Base-by-base conservation (phyloP, 2,113 vertebrate species). In the Gymnorhina tibicen region DNA sequence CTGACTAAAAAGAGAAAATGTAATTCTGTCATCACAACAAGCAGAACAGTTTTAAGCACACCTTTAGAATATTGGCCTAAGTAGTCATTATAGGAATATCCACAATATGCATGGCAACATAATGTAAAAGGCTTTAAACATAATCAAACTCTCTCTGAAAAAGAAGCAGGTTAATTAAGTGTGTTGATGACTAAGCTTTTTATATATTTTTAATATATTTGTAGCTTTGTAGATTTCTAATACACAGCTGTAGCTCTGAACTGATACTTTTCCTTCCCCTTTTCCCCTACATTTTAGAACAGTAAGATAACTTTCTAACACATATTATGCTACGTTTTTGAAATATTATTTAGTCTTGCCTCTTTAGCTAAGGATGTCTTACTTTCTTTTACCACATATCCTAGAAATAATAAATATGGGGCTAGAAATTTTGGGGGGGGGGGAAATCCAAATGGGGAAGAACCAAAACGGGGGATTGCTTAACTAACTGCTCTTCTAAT, bases 351-450 rank as follows among this genome's bases (percentile, higher is more conserved):
- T n/a, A 41, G 9, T 33, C 13, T 33, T 17, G 12, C 28, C 16
- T 77, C 22, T 62, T 60, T 49, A 26, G 16, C 27, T 17, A 11
- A 49, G 21, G 9, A 39, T 3, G 10, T 41, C 35, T n/a, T 41
- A 18, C 41, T 69, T 59, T 49, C 23, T 41, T 49, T 41, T n/a
- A 59, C 18, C 15, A 19, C 23, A 3, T 53, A 17, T 17, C 26
- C 18, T 37, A 37, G 33, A 27, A 44, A 37, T 19, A 64, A 39
- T 39, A 74, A 64, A 47, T 47, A 47, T 28, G n/a, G 3, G n/a
- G 11, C n/a, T n/a, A 74, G 22, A 56, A 55, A 55, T 23, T 39
- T 0, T 0, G 11, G 5, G 9, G 1, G 0, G 11, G 5, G 9
- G 1, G 13, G 17, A 8, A 3, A 7, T 37, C 17, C 49, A 53